These are phyloP conservation scores for Callospermophilus lateralis DNA, from an alignment of 2,113 vertebrate genomes.

Conservation along the genomic window DNA sequence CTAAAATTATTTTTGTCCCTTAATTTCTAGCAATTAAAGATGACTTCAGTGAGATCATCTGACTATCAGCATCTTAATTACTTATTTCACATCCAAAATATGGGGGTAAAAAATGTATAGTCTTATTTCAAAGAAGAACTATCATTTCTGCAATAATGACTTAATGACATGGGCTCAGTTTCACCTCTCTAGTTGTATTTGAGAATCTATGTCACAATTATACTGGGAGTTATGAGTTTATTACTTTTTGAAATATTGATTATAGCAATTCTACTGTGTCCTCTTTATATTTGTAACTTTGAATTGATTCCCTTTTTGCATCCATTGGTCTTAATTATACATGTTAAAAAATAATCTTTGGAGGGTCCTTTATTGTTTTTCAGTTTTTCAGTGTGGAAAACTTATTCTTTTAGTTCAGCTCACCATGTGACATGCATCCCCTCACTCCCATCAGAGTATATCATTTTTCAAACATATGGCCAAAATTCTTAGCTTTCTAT, in stretches of 20 bases:
- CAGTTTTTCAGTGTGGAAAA: not conserved
- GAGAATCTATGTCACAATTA: rapidly evolving
- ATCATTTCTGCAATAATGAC: not conserved
- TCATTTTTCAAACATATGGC: not conserved
- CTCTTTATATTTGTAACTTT: not conserved
- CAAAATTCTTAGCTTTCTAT: not conserved
- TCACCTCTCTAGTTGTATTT: not conserved
- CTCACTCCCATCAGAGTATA: not conserved
- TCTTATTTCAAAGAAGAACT: not conserved
- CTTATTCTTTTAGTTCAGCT: not conserved
- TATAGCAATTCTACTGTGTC: not conserved
- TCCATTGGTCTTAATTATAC: not conserved
- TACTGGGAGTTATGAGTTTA: not conserved
- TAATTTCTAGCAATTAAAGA: not conserved
- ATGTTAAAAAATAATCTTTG: not conserved
- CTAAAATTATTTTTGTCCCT: not conserved
- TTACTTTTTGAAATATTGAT: not conserved
- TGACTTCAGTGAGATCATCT: not conserved
- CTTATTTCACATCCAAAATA: not conserved
- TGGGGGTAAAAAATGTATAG: not conserved
- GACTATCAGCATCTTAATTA: not conserved
- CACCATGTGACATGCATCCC: not conserved
- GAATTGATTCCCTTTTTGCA: not conserved
- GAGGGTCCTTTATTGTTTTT: not conserved
- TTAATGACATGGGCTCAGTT: not conserved